Conservation (phyloP, 2,888 invertebrate genomes). For the Tromatobia lineatoria region DNA sequence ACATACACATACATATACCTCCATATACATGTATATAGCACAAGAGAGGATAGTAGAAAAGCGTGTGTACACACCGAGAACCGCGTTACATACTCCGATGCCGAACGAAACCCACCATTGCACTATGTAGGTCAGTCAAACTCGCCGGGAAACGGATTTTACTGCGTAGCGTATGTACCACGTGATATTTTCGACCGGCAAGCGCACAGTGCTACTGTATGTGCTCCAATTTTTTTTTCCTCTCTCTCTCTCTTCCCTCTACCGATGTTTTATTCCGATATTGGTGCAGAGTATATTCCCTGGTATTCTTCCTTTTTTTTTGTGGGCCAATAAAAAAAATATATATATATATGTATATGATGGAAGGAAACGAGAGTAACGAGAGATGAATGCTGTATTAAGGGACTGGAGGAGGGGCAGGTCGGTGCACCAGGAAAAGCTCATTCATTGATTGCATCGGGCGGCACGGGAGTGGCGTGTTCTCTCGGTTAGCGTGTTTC, state of each 20-base stretch:
- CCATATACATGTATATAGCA: background rate
- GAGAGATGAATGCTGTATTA: conserved; percentile 57
- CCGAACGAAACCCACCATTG: conserved; percentile 31
- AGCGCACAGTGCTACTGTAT: conserved; percentile 13
- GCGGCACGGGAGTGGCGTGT: conserved; percentile 61
- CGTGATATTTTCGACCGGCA: conserved; percentile 25
- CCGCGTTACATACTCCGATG: conserved; percentile 37
- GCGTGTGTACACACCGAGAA: conserved; percentile 45
- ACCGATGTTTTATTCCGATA: conserved; percentile 26
- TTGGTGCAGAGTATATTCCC: conserved; percentile 26
- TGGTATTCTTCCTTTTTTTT: conserved; percentile 16
- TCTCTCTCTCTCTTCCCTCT: background rate
- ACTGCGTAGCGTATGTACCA: conserved; percentile 41
- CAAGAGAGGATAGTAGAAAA: conserved; percentile 34
- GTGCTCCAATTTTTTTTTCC: conserved; percentile 37
- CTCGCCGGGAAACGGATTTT: conserved; percentile 63
- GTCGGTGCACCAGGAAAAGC: conserved; percentile 73
- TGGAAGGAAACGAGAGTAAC: conserved; percentile 47
- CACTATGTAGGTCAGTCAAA: conserved; percentile 65
- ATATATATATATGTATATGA: conserved; percentile 26
- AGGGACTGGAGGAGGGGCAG: background rate
- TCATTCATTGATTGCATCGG: conserved; percentile 83
- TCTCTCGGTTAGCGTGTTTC: conserved; percentile 62
- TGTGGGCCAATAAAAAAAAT: conserved; percentile 36
- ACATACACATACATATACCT: background rate